Evolutionary conservation across 1,140 invertebrate species (phyloP).

Genomic region (Leptinotarsa lineolata): DNA sequence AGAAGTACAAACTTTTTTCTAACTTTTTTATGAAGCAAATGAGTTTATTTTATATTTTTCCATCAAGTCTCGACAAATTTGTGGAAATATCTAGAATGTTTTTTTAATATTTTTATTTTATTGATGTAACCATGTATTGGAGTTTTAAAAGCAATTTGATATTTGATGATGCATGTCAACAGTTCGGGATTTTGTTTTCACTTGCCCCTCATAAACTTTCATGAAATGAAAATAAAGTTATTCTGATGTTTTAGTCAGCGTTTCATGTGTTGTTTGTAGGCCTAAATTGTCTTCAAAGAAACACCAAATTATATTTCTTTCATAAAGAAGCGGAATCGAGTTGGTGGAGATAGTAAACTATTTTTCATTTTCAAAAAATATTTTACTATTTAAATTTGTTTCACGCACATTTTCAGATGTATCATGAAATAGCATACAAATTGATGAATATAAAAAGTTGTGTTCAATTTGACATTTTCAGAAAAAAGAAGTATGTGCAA

Average conservation of each 20-base stretch:
- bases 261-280: not conserved
- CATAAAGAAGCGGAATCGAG: constrained; percentile 12
- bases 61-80: not conserved
- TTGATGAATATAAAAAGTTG: not conserved
- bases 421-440: not conserved
- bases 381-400: constrained; percentile 15
- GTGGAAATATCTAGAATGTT: constrained; percentile 37
- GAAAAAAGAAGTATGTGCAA: not conserved
- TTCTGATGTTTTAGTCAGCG: constrained; percentile 22
- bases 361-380: constrained; percentile 23
- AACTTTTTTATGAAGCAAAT: constrained; percentile 21
- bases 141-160: constrained; percentile 37
- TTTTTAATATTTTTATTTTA: constrained; percentile 39
- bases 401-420: constrained; percentile 13
- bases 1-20: constrained; percentile 35
- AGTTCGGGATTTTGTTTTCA: constrained; percentile 33
- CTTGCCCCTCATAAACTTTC: constrained; percentile 15
- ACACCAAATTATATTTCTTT: constrained; percentile 11
- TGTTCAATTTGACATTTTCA: not conserved
- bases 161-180: constrained; percentile 45
- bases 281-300: constrained; percentile 3
- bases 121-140: constrained; percentile 39
- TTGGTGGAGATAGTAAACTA: constrained; percentile 11
- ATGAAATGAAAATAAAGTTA: constrained; percentile 11
- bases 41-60: constrained; percentile 6